Percentiles rank a stretch among this genome's conserved stretches.
phyloP scores from a whole-genome alignment of 1,140 invertebrate genomes.

The Lucilia sericata region DNA sequence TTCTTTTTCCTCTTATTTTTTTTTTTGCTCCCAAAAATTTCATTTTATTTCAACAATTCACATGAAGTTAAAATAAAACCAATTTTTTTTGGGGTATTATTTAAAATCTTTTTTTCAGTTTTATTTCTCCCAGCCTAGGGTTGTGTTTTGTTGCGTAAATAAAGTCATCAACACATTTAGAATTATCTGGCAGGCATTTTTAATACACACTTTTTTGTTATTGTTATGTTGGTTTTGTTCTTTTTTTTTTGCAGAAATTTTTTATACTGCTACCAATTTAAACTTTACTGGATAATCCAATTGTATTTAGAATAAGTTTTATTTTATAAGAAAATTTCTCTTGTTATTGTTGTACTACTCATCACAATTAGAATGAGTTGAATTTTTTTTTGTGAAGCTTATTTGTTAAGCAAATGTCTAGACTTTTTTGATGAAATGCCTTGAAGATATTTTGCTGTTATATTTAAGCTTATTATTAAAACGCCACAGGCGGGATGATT shows the following conservation, averaged over 20 bases:
- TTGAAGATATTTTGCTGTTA: background rate
- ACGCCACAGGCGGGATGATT: background rate
- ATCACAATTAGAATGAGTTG: background rate
- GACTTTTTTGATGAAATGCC: slow-evolving; percentile 15
- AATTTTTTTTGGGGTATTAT: background rate
- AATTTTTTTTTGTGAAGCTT: background rate
- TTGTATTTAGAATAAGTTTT: background rate
- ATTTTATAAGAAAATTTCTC: background rate
- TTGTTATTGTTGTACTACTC: background rate
- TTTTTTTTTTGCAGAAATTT: background rate
- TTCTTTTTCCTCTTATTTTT: background rate
- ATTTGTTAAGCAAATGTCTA: background rate
- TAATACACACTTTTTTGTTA: background rate
- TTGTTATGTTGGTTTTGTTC: background rate
- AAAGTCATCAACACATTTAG: slow-evolving; percentile 24
- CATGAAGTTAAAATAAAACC: background rate
- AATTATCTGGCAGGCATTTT: slow-evolving; percentile 7
- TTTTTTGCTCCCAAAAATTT: background rate
- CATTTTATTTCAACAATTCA: background rate
- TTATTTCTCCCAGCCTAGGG: background rate
- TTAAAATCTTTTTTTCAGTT: background rate
- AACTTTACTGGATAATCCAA: slow-evolving; percentile 16
- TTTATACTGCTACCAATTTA: background rate
- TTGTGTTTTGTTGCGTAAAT: background rate
- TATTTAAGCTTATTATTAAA: background rate